These are phyloP conservation scores for Smittia aterrima DNA, from an alignment of 2,888 invertebrate genomes.

Conservation along the genomic window DNA sequence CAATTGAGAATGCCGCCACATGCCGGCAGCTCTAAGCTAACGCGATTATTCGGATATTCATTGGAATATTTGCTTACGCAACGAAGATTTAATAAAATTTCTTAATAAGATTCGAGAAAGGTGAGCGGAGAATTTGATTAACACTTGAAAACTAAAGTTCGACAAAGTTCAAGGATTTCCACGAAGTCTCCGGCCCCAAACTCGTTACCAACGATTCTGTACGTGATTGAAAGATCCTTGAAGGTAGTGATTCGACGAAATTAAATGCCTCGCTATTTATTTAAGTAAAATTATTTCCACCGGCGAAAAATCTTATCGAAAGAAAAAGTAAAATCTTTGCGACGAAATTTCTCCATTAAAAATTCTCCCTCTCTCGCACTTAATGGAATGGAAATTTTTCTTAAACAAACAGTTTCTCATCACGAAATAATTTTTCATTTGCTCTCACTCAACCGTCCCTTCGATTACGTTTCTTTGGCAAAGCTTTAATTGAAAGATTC, in stretches of 20 bases:
- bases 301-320: too few species aligned
- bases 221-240: too few species aligned
- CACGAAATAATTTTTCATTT: not conserved
- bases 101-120: not conserved
- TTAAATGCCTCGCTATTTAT: too few species aligned
- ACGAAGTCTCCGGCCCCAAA: too few species aligned
- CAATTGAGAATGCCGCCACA: slow-evolving; percentile 7
- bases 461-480: not conserved
- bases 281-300: too few species aligned
- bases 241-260: too few species aligned
- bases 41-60: not conserved
- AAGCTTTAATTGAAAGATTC: not conserved
- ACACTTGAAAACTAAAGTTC: too few species aligned
- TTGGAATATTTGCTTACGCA: not conserved
- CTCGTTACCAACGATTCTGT: too few species aligned
- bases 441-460: not conserved
- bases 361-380: not conserved
- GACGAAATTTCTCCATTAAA: not conserved
- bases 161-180: too few species aligned
- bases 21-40: not conserved
- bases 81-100: not conserved
- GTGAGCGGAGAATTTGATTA: too few species aligned
- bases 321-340: too few species aligned
- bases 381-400: not conserved
- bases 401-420: not conserved